phyloP scores from a whole-genome alignment of 2,888 invertebrate species.

The Tiliacea aurago region DNA sequence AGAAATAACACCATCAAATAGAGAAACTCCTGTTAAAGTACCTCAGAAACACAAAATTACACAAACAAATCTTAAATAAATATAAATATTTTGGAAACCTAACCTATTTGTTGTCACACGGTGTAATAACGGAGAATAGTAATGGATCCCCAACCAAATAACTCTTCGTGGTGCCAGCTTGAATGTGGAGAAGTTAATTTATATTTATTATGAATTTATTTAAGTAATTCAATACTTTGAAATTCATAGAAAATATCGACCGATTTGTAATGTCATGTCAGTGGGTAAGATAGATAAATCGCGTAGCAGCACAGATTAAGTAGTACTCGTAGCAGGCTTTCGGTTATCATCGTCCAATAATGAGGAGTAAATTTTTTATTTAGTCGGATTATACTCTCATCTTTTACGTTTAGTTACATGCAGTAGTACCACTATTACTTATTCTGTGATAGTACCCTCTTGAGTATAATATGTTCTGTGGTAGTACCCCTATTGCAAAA shows the following conservation, averaged over 20 bases:
- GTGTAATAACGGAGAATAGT: conserved; percentile 77
- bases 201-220: conserved; percentile 36
- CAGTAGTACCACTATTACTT: background rate
- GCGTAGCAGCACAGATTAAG: too few species aligned
- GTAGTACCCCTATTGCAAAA: too few species aligned
- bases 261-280: conserved; percentile 49
- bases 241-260: conserved; percentile 55
- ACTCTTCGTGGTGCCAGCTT: conserved; percentile 87
- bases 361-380: background rate
- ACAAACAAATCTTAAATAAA: conserved; percentile 34
- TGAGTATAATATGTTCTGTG: too few species aligned
- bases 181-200: conserved; percentile 58
- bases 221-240: conserved; percentile 26
- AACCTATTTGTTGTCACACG: conserved; percentile 81
- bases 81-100: conserved; percentile 67
- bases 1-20: background rate
- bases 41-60: background rate
- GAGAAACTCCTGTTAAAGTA: background rate
- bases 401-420: conserved; percentile 14
- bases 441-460: too few species aligned
- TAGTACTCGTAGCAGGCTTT: background rate
- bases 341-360: rapidly evolving
- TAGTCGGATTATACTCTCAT: conserved; percentile 15
- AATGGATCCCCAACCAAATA: conserved; percentile 81
- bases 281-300: conserved; percentile 20